Base-by-base conservation (phyloP, 2,797 vertebrate genomes). In the Nyctibius grandis region DNA sequence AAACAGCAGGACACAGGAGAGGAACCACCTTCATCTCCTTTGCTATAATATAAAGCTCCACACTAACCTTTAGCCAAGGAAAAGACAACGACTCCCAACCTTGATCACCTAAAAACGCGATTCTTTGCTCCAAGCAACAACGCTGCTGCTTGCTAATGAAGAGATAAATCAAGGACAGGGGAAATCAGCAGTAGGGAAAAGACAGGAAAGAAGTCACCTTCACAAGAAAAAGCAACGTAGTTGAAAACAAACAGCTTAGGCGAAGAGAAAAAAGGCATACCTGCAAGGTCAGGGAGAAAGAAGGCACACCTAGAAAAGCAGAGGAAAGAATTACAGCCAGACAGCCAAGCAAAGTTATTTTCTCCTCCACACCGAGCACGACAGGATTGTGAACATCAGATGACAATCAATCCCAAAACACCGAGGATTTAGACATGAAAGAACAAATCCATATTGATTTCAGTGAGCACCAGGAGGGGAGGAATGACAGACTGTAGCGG, bases 71-170 rank as follows among this genome's bases (percentile, higher is more conserved):
- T 7, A 36, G 9, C 19, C 18, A 26, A 13, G 36, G 61, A 69
- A 81, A 72, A 0, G 7, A 44, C 40, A 13, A n/a, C 0, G 1
- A 12, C 10, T 38, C 28, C 34, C 34, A 48, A 28, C 11, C 67
- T 18, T 3, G 1, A 42, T 3, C 23, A 13, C 31, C 60, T 50
- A 10, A 63, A 77, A 48, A 29, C 3, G 0, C 0, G 0, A 36
- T 26, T 51, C 21, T 68, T 45, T 0, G 0, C 36, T 65, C 42
- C 68, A 50, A n/a, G 57, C 9, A 17, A 26, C n/a, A 26, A 61
- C 3, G 3, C 33, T 26, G 57, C 25, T 6, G n/a, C 44, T 4
- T 12, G 51, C 23, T 44, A 28, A 54, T 3, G 63, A 65, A 42
- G 31, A 77, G 12, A 54, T 51, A 19, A n/a, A 63, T 7, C 12